Conservation (phyloP, 2,888 invertebrate species). For the Dexiosoma caninum region DNA sequence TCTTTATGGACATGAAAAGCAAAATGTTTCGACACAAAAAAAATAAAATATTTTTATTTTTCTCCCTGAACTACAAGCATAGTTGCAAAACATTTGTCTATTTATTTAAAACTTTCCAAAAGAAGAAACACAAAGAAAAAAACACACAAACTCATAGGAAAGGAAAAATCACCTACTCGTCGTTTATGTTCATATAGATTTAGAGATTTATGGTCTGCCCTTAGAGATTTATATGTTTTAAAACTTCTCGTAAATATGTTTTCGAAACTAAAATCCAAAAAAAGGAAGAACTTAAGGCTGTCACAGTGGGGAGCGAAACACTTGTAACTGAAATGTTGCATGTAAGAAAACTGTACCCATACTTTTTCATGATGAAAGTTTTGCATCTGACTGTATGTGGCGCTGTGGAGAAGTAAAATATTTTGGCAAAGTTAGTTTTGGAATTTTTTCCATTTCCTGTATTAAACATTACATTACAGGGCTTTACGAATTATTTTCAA, state of each 20-base stretch:
- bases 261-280: slow-evolving; percentile 25
- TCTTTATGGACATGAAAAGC: no score
- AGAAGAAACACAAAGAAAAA: background rate
- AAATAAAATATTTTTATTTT: slow-evolving; percentile 12
- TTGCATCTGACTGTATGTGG: no score
- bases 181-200: slow-evolving; percentile 50
- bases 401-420: no score
- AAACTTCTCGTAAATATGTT: slow-evolving; percentile 59
- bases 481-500: no score
- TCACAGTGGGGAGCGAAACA: background rate
- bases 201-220: slow-evolving; percentile 65
- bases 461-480: no score
- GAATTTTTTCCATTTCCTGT: no score
- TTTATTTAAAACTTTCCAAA: slow-evolving; percentile 37
- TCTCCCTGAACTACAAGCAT: background rate
- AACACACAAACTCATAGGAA: background rate
- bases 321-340: no score
- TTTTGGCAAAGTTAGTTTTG: no score
- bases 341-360: no score
- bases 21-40: no score
- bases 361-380: no score
- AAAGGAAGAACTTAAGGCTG: background rate
- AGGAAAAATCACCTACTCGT: slow-evolving; percentile 40
- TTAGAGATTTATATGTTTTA: slow-evolving; percentile 64
- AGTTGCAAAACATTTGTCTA: slow-evolving; percentile 54